phyloP scores from a whole-genome alignment of 2,113 vertebrate species.

The Campylomormyrus numenius region DNA sequence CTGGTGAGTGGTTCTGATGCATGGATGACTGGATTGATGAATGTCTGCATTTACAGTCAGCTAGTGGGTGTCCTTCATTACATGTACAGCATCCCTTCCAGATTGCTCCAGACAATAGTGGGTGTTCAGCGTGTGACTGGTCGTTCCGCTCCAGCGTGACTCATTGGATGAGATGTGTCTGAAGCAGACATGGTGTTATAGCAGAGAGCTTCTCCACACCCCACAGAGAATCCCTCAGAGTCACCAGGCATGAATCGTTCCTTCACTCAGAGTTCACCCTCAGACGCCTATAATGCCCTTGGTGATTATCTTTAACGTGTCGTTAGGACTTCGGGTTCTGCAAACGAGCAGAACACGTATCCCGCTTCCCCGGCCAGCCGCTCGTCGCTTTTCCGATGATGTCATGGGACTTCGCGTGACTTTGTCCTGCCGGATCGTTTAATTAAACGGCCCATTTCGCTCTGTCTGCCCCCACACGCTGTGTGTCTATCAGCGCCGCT shows the following conservation, averaged over 20 bases:
- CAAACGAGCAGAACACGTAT: background rate
- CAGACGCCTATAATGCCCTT: background rate
- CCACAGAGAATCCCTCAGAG: background rate
- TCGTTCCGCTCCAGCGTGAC: background rate
- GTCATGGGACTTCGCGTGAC: background rate
- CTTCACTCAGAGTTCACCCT: background rate
- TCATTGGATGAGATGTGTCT: background rate
- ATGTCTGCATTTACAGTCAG: background rate
- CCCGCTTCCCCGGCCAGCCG: background rate
- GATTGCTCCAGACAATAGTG: conserved; percentile 3
- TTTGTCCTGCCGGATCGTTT: background rate
- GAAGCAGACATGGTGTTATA: background rate
- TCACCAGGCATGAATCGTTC: background rate
- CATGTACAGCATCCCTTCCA: background rate
- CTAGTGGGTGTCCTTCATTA: background rate
- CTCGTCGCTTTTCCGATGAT: background rate
- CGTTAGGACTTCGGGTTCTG: background rate
- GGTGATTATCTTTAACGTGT: background rate
- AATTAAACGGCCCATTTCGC: conserved; percentile 17
- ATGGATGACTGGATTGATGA: background rate
- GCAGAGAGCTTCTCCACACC: background rate
- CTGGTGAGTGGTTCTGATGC: background rate
- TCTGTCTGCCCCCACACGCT: background rate
- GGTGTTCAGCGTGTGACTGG: background rate
- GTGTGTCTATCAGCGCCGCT: background rate